These are phyloP conservation scores for Ectobius pallidus DNA, from an alignment of 2,888 invertebrate species.

Conservation along the genomic window DNA sequence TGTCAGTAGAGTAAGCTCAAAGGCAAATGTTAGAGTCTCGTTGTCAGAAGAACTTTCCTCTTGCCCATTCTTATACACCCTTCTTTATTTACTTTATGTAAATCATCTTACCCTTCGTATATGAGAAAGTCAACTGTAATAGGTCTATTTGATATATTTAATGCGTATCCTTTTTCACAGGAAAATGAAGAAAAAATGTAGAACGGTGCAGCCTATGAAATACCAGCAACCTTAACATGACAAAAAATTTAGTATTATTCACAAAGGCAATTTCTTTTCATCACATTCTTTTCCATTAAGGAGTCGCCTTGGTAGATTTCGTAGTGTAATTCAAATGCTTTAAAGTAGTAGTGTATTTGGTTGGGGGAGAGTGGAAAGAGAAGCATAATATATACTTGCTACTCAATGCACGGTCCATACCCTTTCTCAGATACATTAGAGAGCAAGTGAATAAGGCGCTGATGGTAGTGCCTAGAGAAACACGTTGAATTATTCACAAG, in stretches of 20 bases:
- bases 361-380: not conserved
- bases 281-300: not conserved
- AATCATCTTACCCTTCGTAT: no score
- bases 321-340: not conserved
- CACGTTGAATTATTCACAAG: slow-evolving; percentile 32
- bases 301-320: not conserved
- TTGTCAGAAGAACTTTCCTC: no score
- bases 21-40: no score
- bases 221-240: no score
- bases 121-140: no score
- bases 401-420: not conserved
- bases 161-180: no score
- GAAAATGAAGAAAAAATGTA: no score
- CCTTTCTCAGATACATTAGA: not conserved
- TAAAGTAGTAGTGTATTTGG: not conserved
- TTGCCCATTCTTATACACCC: no score
- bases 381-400: not conserved
- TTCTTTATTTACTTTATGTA: no score
- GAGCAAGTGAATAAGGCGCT: not conserved
- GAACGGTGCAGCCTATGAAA: no score
- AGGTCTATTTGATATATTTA: no score
- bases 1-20: no score
- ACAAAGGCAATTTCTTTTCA: not conserved
- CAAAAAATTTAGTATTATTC: not conserved
- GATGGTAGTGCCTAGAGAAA: slow-evolving; percentile 21